A percentile compares a stretch with the other conserved stretches of the same genome.
phyloP scores from a whole-genome alignment of 2,113 vertebrate genomes.

The Smithornis capensis region DNA sequence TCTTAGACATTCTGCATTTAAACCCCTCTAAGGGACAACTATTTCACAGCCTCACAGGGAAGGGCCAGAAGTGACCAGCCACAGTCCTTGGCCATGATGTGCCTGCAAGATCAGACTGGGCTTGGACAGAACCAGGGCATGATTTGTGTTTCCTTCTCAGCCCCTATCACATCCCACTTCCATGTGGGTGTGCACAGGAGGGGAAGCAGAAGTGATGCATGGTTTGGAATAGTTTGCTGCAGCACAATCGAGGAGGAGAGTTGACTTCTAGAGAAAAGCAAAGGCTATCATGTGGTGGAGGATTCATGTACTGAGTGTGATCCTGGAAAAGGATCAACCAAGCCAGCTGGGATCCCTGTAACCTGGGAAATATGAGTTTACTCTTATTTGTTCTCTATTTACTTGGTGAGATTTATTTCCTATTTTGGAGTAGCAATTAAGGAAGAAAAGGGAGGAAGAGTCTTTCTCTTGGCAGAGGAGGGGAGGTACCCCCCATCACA shows the following conservation, averaged over 20 bases:
- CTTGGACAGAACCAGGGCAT: background rate
- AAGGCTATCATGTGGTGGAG: background rate
- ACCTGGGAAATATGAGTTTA: background rate
- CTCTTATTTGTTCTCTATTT: background rate
- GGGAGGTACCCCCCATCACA: background rate
- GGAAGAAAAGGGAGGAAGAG: background rate
- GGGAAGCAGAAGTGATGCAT: background rate
- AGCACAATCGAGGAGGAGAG: fast-evolving
- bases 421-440: background rate
- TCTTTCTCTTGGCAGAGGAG: background rate
- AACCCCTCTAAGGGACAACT: background rate
- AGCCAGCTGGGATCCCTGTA: background rate
- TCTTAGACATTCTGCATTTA: background rate
- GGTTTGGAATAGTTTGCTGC: background rate
- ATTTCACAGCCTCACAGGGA: background rate
- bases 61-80: background rate
- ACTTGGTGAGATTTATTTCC: background rate
- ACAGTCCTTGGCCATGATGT: background rate
- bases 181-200: fast-evolving
- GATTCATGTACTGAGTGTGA: background rate
- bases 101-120: background rate
- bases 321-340: background rate
- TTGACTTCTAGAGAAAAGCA: background rate
- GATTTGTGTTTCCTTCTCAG: background rate
- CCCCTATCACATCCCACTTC: fast-evolving